phyloP scores from a whole-genome alignment of 1,140 invertebrate genomes.

The Zaprionus gabonicus region DNA sequence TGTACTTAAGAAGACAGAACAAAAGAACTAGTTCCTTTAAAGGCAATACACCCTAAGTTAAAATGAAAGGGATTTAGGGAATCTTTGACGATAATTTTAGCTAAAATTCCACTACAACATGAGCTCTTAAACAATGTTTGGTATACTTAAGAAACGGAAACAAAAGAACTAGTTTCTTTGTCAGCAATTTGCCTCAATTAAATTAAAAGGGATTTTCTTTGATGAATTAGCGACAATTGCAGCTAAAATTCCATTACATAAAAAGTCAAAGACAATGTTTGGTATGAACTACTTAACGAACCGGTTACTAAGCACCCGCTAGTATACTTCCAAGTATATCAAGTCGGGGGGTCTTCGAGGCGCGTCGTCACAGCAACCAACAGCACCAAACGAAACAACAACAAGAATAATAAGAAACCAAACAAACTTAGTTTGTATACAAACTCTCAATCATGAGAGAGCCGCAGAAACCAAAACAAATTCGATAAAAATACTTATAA shows the following conservation, averaged over 20 bases:
- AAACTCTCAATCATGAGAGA: conserved; percentile 16
- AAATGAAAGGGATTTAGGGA: background rate
- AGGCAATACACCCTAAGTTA: background rate
- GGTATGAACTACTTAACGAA: conserved; percentile 25
- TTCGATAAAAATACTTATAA: conserved; percentile 32
- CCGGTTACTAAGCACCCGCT: conserved; percentile 37
- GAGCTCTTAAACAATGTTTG: background rate
- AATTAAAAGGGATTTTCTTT: background rate
- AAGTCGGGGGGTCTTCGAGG: background rate
- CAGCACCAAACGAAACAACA: too few species aligned
- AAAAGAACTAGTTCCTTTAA: conserved; percentile 4
- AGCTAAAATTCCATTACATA: background rate
- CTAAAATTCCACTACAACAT: too few species aligned
- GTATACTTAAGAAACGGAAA: background rate
- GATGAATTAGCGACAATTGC: background rate
- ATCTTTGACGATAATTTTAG: too few species aligned
- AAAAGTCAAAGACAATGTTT: conserved; percentile 10
- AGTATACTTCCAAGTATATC: background rate
- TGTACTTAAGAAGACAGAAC: background rate
- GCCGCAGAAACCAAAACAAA: conserved; percentile 39
- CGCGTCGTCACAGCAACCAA: conserved; percentile 44
- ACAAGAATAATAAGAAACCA: conserved; percentile 15
- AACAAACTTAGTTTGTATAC: conserved; percentile 45
- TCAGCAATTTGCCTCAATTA: background rate
- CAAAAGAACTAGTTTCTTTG: background rate